phyloP scores from a whole-genome alignment of 2,888 invertebrate genomes.

The Scaptodrosophila latifasciaeformis region DNA sequence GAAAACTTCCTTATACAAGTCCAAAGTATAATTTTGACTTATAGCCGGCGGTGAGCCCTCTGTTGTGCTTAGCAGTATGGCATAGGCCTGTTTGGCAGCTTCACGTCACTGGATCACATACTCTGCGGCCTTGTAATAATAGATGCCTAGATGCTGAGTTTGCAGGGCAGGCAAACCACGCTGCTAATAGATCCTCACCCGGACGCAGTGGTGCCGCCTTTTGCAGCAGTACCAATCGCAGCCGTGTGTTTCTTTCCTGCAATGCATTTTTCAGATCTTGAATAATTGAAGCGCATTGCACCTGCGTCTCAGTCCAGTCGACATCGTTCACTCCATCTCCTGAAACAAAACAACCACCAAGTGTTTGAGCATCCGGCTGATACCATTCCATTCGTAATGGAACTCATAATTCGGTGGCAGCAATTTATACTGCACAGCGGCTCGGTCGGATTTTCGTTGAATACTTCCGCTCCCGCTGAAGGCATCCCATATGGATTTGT shows the following conservation, averaged over 20 bases:
- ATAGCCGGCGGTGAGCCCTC: slow-evolving; percentile 49
- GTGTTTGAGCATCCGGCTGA: slow-evolving; percentile 97
- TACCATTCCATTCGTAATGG: slow-evolving; percentile 96
- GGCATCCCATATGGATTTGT: slow-evolving; percentile 95
- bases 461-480: slow-evolving; percentile 86
- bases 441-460: slow-evolving; percentile 83
- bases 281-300: slow-evolving; percentile 93
- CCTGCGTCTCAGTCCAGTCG: slow-evolving; percentile 95
- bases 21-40: slow-evolving; percentile 52
- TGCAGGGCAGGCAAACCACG: slow-evolving; percentile 93
- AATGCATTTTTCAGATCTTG: slow-evolving; percentile 82
- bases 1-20: slow-evolving; percentile 84
- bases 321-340: slow-evolving; percentile 97
- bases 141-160: slow-evolving; percentile 97
- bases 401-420: slow-evolving; percentile 90
- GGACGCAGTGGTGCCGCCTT: slow-evolving; percentile 85
- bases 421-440: slow-evolving; percentile 88
- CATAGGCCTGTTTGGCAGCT: slow-evolving; percentile 83
- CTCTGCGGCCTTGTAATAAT: slow-evolving; percentile 96
- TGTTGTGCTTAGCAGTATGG: slow-evolving; percentile 53
- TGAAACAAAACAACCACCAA: slow-evolving; percentile 95
- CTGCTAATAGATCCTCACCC: slow-evolving; percentile 88
- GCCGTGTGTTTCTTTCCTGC: slow-evolving; percentile 78
- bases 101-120: slow-evolving; percentile 86
- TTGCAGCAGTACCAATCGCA: slow-evolving; percentile 94